Conservation (phyloP, 1,140 invertebrate genomes). For the Drosophila elegans region DNA sequence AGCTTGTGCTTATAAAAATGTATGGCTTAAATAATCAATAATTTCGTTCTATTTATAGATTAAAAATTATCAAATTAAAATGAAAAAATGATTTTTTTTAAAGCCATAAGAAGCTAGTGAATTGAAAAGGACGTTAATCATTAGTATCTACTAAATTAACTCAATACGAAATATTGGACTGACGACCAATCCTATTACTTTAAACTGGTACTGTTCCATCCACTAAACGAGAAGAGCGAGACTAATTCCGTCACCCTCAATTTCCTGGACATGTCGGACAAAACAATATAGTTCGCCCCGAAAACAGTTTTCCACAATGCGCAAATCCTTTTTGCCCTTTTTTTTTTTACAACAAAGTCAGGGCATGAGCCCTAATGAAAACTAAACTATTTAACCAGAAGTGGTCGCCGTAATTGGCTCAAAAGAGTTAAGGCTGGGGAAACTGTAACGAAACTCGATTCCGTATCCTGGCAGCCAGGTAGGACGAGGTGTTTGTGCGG, state of each 20-base stretch:
- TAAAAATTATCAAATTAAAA: too few species aligned
- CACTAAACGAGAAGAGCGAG: background rate
- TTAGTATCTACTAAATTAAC: background rate
- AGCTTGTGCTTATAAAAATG: too few species aligned
- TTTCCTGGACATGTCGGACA: conserved; percentile 26
- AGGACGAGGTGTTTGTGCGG: conserved; percentile 32
- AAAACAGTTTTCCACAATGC: background rate
- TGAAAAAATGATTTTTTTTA: too few species aligned
- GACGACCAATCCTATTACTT: background rate
- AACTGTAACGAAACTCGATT: conserved; percentile 41
- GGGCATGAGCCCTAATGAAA: conserved; percentile 45
- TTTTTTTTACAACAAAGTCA: conserved; percentile 65
- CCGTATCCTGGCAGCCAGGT: conserved; percentile 25
- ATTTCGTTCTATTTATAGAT: too few species aligned
- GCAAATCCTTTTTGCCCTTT: conserved; percentile 13
- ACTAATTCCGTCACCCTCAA: background rate
- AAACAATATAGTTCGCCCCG: conserved; percentile 18
- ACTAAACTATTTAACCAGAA: conserved; percentile 73
- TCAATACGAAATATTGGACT: background rate
- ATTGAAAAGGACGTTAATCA: background rate
- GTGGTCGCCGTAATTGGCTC: conserved; percentile 70
- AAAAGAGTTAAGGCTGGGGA: conserved; percentile 73
- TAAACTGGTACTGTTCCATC: background rate
- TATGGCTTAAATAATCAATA: too few species aligned
- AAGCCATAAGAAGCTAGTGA: background rate